These are phyloP conservation scores for Drosophila mimetica DNA, from an alignment of 2,888 invertebrate genomes.

Conservation along the genomic window DNA sequence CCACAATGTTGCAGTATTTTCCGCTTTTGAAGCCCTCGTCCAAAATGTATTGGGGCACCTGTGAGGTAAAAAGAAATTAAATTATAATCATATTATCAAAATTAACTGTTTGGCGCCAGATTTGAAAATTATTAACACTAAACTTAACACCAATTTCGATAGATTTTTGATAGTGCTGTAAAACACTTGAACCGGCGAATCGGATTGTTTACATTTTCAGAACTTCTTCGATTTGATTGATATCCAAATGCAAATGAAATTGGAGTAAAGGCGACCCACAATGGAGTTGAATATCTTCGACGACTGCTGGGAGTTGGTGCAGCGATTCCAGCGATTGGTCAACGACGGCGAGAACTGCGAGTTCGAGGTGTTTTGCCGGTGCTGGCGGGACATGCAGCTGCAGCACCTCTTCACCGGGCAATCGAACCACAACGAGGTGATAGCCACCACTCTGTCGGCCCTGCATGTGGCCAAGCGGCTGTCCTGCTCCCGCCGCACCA, in stretches of 20 bases:
- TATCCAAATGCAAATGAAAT: neutral
- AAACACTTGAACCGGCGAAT: conserved; percentile 1
- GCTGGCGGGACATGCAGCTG: conserved; percentile 73
- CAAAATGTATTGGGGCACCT: conserved; percentile 96
- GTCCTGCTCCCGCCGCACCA: conserved; percentile 57
- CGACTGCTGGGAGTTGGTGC: conserved; percentile 63
- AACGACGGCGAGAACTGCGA: conserved; percentile 26
- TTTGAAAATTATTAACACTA: neutral
- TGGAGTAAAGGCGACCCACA: neutral
- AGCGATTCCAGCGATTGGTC: conserved; percentile 32
- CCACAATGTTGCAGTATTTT: conserved; percentile 92
- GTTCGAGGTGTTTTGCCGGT: conserved; percentile 71
- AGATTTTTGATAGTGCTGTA: neutral
- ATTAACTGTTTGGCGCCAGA: too few relatives aligned
- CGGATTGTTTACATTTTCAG: conserved; percentile 22
- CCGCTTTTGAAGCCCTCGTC: conserved; percentile 89
- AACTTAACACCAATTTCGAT: neutral
- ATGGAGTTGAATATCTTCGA: conserved; percentile 54
- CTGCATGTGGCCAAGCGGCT: conserved; percentile 70
- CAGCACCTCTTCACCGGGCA: conserved; percentile 77
- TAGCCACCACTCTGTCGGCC: conserved; percentile 74
- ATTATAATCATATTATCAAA: too few relatives aligned
- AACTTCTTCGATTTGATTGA: too few relatives aligned
- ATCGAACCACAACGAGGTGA: conserved; percentile 68
- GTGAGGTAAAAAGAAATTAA: neutral